Evolutionary conservation across 2,113 vertebrate species (phyloP), one percentile per base, ranked within the genome.

Genomic region (Eulemur macaco): DNA sequence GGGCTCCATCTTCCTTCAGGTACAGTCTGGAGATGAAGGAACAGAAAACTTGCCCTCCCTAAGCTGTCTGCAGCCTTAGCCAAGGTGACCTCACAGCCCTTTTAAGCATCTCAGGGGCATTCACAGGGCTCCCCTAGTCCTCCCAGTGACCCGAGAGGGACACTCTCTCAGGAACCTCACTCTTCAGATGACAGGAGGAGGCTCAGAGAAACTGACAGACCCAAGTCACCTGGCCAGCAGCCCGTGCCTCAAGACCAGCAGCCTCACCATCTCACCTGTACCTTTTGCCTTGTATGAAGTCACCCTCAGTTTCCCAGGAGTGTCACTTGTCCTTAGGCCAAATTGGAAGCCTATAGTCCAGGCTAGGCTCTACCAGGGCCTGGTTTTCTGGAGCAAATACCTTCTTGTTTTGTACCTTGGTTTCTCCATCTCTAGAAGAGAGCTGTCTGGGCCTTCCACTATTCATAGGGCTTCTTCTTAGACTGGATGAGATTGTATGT

Each of bases 1-100:
- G 3, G 60, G 58, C 64, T 52, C 89, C 34, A 83, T 93, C 91
- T 93, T 93, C 10, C 80, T 71, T 56, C 60, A 96, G 74, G 91
- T 96, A 54, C 47, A 82, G n/a, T 66, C 71, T n/a, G 37, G 39
- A 95, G 95, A 78, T 91, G 77, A 91, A 92, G 78, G 92, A 94
- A 87, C 93, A 86, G 39, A 39, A 45, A 39, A 45, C 77, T 86
- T 85, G 20, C 25, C 86, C 60, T 64, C 25, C 31, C 45, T n/a
- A 14, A 34, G 78, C 71, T 47, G 34, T 56, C 68, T 68, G 56
- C 39, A 81, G 71, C 34, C 68, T 91, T 20, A 27, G 47, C 60
- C 31, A 18, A 37, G 27, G 50, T 42, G 64, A 39, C 50, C 42
- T 71, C 68, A 63, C 3, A 18, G 73, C 68, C n/a, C 39, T 95